Evolutionary conservation across 2,888 invertebrate genomes (phyloP), one percentile per base, ranked within the genome.

Genomic region (Andrena haemorrhoa): DNA sequence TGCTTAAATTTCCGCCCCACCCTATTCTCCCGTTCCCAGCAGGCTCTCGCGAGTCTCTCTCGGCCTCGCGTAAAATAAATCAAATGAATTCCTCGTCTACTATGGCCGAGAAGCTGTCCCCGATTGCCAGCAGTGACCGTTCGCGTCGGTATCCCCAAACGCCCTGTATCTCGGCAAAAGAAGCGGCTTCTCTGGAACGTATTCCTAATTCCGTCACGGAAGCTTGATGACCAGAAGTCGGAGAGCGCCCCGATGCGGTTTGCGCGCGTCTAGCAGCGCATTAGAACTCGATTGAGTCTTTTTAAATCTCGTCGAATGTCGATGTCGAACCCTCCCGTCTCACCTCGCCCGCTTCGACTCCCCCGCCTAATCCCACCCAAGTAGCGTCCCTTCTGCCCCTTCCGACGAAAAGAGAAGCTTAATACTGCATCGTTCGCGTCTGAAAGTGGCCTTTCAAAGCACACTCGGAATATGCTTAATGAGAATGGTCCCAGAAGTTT

Each of bases 401-500:
- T 23, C 8, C 75, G 80, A 87, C 75, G 87, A 88, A 88, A 87
- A 88, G 60, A 88, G 53, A 86, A 79, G 85, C 85, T 88, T 90
- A 91, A 91, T 91, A 90, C 91, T 88, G 91, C 84, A 81, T 77
- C 63, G 84, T 82, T 82, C 41, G 72, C 63, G 51, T 80, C 41
- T 75, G 75, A 76, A 56, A 78, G 86, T 82, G 87, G 86, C 86
- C 85, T 83, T 81, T 85, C 81, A 8, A 88, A 86, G 89, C 87
- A 58, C 82, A 84, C 86, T 86, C 81, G 88, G 79, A 87, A 75
- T 85, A 78, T 85, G 76, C 75, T 90, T 90, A 91, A 91, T 89
- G 90, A 92, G 89, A 90, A 90, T 93, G 92, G 92, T 93, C 92
- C 92, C 92, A 91, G 92, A 92, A 92, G 89, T 92, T 91, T 56